Percentiles rank a stretch among this genome's conserved stretches.
phyloP scores from a whole-genome alignment of 2,797 vertebrate genomes.

The Melanotaenia trifasciata region DNA sequence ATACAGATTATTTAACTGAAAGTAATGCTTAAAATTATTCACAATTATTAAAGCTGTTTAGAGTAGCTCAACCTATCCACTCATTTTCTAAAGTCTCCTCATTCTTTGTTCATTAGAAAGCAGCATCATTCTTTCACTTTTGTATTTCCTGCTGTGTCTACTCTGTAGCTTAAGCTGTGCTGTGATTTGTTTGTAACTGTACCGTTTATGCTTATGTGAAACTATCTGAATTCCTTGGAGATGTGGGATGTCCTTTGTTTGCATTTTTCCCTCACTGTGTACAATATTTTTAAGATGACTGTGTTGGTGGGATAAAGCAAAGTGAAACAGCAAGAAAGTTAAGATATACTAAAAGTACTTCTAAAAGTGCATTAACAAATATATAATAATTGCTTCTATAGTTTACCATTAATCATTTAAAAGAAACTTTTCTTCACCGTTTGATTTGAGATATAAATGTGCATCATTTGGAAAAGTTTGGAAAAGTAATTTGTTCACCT shows the following conservation, averaged over 20 bases:
- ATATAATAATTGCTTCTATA: too few relatives aligned
- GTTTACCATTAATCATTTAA: too few relatives aligned
- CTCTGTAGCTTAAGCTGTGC: not conserved
- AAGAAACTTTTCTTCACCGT: too few relatives aligned
- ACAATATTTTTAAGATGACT: not conserved
- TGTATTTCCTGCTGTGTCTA: slow-evolving; percentile 27
- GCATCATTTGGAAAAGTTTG: too few relatives aligned
- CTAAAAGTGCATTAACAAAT: too few relatives aligned
- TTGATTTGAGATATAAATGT: too few relatives aligned
- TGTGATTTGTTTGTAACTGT: slow-evolving; percentile 36
- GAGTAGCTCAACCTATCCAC: too few relatives aligned
- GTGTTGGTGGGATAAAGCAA: too few relatives aligned
- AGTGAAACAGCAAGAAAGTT: too few relatives aligned
- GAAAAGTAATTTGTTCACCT: too few relatives aligned
- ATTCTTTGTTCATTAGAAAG: slow-evolving; percentile 13
- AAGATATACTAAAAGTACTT: too few relatives aligned
- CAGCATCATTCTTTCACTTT: not conserved
- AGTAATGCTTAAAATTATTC: not conserved
- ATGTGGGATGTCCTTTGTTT: slow-evolving; percentile 28
- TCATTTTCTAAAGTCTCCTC: not conserved
- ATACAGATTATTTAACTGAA: not conserved
- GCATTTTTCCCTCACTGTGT: slow-evolving; percentile 17
- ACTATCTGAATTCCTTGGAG: slow-evolving; percentile 25
- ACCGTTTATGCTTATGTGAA: slow-evolving; percentile 23
- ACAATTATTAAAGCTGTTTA: not conserved